phyloP scores from a whole-genome alignment of 2,797 vertebrate genomes.

The Knipowitschia caucasica region DNA sequence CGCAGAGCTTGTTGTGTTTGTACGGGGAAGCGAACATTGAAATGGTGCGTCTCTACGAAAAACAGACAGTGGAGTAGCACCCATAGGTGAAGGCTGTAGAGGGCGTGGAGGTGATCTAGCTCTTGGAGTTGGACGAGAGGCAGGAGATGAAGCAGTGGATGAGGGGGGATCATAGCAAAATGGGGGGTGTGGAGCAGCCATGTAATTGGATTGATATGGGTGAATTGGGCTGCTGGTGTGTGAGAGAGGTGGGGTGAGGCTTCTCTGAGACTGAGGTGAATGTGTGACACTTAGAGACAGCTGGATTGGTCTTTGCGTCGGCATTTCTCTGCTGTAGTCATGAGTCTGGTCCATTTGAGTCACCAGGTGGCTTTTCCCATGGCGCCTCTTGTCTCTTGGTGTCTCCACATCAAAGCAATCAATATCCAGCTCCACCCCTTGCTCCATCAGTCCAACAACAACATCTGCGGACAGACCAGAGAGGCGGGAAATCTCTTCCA shows the following conservation, averaged over 20 bases:
- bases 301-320: conserved; percentile 67
- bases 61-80: conserved; percentile 75
- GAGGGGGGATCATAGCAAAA: conserved; percentile 69
- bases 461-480: conserved; percentile 76
- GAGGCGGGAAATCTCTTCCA: conserved; percentile 77
- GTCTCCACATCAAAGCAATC: conserved; percentile 74
- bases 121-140: conserved; percentile 57
- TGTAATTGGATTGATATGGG: conserved; percentile 62
- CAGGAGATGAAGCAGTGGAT: conserved; percentile 74
- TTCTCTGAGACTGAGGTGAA: conserved; percentile 72
- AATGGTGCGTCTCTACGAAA: conserved; percentile 77
- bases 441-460: conserved; percentile 79
- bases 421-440: conserved; percentile 78
- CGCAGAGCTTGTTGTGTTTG: conserved; percentile 57
- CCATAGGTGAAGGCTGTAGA: conserved; percentile 72
- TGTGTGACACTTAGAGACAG: conserved; percentile 70
- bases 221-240: conserved; percentile 66
- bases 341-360: conserved; percentile 49
- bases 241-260: conserved; percentile 66
- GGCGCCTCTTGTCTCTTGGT: conserved; percentile 53
- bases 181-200: conserved; percentile 51
- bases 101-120: conserved; percentile 74
- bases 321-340: conserved; percentile 53
- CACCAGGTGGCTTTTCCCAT: conserved; percentile 44
- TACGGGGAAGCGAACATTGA: conserved; percentile 78